Evolutionary conservation across 2,888 invertebrate genomes (phyloP), one percentile per base, ranked within the genome.

Genomic region (Antheraea assamensis): DNA sequence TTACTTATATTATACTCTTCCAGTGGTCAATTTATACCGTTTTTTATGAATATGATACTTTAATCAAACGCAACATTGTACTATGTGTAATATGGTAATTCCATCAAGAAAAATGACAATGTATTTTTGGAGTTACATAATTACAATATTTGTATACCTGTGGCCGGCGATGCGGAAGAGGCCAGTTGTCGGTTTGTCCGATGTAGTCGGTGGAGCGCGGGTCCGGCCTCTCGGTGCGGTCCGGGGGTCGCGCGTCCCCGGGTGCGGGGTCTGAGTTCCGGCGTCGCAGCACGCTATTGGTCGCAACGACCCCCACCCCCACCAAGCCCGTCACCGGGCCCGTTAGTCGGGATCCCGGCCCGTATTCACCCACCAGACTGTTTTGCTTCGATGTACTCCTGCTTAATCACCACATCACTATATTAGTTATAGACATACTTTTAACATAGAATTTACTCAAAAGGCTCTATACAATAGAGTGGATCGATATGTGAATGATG

Each of bases 111-210:
- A 42, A 42, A 13, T 10, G 8, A 42, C 42, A 42, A 13, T 42
- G 13, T 2, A 42, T 7, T 42, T 42, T 42, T 42, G 10, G 42
- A 42, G 42, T 42, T 7, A 42, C 10, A 58, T 58, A 24, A 24
- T 58, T 4, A 58, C 24, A 24, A 13, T 64, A 30, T 17, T 1
- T 5, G 61, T 17, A 17, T 77, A 94, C 95, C 96, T 95, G 90
- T 97, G 97, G 0, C 97, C 97, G 0, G 97, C 97, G 79, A 97
- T 96, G 21, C 96, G 96, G 80, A 97, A 97, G 71, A 96, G 96
- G 88, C 96, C 96, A n/a, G 95, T 92, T 97, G 92, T 82, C 95
- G 74, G 85, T 92, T 87, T 93, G 91, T 72, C 95, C 96, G 88
- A 95, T 96, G 91, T 90, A 95, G 89, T 86, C 95, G 76, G 82